These are phyloP conservation scores for Meiosimyza decipiens DNA, from an alignment of 2,888 invertebrate genomes.

Conservation along the genomic window DNA sequence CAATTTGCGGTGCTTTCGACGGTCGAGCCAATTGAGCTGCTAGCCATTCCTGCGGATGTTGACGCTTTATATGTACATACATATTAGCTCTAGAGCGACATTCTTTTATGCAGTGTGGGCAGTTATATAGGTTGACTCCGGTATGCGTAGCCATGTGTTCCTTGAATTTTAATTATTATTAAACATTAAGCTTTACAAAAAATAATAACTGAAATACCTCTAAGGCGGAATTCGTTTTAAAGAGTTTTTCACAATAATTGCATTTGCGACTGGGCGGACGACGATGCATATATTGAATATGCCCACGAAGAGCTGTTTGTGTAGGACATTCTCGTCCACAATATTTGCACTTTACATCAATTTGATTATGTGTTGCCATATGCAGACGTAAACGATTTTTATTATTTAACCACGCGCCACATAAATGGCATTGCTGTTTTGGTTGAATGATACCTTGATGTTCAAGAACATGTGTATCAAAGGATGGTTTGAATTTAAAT, in stretches of 20 bases:
- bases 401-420: slow-evolving; percentile 59
- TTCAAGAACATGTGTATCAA: slow-evolving; percentile 55
- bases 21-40: slow-evolving; percentile 18
- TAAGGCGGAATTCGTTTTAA: slow-evolving; percentile 47
- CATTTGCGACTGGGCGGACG: slow-evolving; percentile 55
- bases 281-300: slow-evolving; percentile 58
- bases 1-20: slow-evolving; percentile 39
- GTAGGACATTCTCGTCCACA: slow-evolving; percentile 49
- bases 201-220: not conserved
- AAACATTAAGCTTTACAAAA: not conserved
- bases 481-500: slow-evolving; percentile 60
- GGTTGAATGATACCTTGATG: slow-evolving; percentile 59
- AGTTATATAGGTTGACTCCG: slow-evolving; percentile 61
- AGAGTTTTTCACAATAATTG: slow-evolving; percentile 58
- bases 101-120: slow-evolving; percentile 61
- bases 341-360: slow-evolving; percentile 42
- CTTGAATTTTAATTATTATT: slow-evolving; percentile 39
- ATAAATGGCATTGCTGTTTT: slow-evolving; percentile 55
- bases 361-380: slow-evolving; percentile 43
- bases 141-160: slow-evolving; percentile 66
- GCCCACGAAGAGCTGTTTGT: slow-evolving; percentile 55
- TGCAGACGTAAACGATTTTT: slow-evolving; percentile 53
- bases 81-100: slow-evolving; percentile 65
- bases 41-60: slow-evolving; percentile 62
- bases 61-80: slow-evolving; percentile 64